Evolutionary conservation across 2,888 invertebrate species (phyloP).

Genomic region (Lutraria lutraria): DNA sequence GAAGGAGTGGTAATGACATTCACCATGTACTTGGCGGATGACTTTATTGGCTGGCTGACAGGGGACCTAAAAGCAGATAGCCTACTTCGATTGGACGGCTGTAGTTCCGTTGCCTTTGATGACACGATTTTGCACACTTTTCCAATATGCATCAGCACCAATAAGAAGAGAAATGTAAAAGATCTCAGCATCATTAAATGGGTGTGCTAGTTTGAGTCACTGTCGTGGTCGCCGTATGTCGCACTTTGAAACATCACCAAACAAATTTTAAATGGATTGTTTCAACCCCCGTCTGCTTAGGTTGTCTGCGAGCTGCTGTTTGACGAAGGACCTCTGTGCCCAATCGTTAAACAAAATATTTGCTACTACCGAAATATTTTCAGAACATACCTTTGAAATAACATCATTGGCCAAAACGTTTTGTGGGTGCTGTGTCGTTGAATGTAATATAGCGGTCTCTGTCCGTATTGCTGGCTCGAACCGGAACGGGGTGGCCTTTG

Average conservation of each 20-base stretch:
- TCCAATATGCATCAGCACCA: constrained; percentile 31
- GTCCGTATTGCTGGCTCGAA: background rate
- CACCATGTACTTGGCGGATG: too few relatives aligned
- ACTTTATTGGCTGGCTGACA: too few relatives aligned
- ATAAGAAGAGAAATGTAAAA: constrained; percentile 34
- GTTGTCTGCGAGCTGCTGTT: background rate
- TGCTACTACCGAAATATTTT: background rate
- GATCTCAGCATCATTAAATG: background rate
- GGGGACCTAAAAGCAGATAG: too few relatives aligned
- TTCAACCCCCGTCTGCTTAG: constrained; percentile 23
- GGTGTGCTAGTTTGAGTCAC: too few relatives aligned
- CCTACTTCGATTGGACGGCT: constrained; percentile 10
- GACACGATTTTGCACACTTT: constrained; percentile 20
- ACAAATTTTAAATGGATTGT: constrained; percentile 20
- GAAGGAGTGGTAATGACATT: too few relatives aligned
- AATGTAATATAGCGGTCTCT: background rate
- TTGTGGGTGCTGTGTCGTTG: too few relatives aligned
- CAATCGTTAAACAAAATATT: constrained; percentile 25
- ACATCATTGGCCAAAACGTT: too few relatives aligned
- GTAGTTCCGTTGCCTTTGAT: constrained; percentile 39
- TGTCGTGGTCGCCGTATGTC: constrained; percentile 20
- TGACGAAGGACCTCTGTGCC: constrained; percentile 19
- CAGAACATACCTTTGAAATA: too few relatives aligned
- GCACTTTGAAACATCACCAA: constrained; percentile 7
- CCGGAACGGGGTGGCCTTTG: background rate